A percentile compares a stretch with the other conserved stretches of the same genome.
These are phyloP conservation scores for Romanogobio albipinnatus DNA, from an alignment of 2,113 vertebrate species.

Conservation along the genomic window DNA sequence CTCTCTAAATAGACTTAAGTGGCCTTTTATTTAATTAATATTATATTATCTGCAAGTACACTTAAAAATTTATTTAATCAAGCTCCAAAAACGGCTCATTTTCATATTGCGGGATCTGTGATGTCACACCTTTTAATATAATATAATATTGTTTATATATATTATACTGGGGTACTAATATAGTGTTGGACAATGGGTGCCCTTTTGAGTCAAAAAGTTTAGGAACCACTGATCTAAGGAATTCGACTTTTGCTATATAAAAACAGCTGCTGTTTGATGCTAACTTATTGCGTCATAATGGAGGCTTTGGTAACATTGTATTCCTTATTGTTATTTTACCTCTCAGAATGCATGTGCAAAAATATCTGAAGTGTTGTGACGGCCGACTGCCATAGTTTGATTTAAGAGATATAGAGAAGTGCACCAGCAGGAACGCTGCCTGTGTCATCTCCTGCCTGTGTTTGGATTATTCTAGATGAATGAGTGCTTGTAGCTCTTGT, in stretches of 20 bases:
- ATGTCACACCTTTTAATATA: too few relatives aligned
- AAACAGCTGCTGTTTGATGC: not conserved
- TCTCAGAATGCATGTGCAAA: not conserved
- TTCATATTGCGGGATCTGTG: too few relatives aligned
- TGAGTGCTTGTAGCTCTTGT: conserved; percentile 5
- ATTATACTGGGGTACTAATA: too few relatives aligned
- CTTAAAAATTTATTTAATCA: too few relatives aligned
- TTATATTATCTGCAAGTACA: too few relatives aligned
- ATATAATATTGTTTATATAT: too few relatives aligned
- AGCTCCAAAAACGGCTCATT: too few relatives aligned
- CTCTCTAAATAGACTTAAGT: too few relatives aligned
- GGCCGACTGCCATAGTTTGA: not conserved
- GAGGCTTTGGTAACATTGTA: not conserved
- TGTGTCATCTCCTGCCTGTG: not conserved
- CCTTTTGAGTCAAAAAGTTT: too few relatives aligned
- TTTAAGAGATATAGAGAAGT: not conserved
- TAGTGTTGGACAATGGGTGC: too few relatives aligned
- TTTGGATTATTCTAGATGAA: not conserved
- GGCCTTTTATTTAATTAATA: too few relatives aligned
- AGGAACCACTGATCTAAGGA: not conserved
- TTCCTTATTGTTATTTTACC: not conserved
- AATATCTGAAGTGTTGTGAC: not conserved
- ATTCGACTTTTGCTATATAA: not conserved
- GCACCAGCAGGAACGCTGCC: not conserved
- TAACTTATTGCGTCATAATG: not conserved